Base-by-base conservation (phyloP, 1,140 invertebrate species). In the Leptestheria dahalacensis region DNA sequence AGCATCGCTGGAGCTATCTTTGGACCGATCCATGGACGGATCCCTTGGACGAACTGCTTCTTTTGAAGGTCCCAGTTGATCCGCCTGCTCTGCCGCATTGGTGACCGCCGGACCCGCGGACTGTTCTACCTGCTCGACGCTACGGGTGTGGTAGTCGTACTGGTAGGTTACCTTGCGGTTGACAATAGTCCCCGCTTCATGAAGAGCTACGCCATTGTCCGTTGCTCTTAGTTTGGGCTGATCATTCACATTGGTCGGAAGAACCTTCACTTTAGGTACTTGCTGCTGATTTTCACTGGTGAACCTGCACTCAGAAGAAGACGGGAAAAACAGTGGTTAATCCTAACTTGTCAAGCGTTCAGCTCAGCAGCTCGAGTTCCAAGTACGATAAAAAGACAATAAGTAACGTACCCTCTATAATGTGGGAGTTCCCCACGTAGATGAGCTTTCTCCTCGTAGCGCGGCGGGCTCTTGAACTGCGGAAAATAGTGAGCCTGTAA, bases 141-240 rank as follows among this genome's bases (percentile, higher is more conserved):
- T 41, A 9, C 33, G 33, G 6, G 33, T 41, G 15, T 41, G 6
- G 15, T 41, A 41, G 15, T 41, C 33, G 33, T 41, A 41, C 6
- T 41, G 15, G 33, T 41, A 15, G 33, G 6, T 41, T 15, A 41
- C 33, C 15, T 41, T 41, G 33, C 33, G 33, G 33, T 41, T 41
- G 15, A 41, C 33, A 15, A 41, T 41, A 15, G 53, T 55, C 12
- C 53, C 53, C 1, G 33, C 53, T 55, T 55, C 33, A 12, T 55
- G 53, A 20, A 55, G 15, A 1, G 53, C 53, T 20, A 29, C 26
- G 20, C 53, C 53, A 55, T 55, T 55, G 12, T 55, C 53, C 25
- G 53, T 55, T 4, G 53, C 10, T 55, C 53, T 55, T 20, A 55
- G 33, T 33, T 55, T 55, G 15, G 33, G 33, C 33, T 41, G 33